Conservation (phyloP, 92 coral and sea anemone species). For the Parazoanthus atlanticus region DNA sequence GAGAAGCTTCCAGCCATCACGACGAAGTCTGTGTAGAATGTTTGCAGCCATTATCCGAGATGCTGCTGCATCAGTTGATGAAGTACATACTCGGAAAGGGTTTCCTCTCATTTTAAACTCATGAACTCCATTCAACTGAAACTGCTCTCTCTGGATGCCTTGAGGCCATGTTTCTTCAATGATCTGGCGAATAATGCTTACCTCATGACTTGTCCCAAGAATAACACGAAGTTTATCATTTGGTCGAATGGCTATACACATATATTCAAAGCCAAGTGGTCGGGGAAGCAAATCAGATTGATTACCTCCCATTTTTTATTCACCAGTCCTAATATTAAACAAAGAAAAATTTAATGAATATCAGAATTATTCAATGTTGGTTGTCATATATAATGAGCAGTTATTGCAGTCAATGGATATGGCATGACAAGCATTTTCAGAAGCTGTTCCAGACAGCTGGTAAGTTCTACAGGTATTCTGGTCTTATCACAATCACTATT, state of each 20-base stretch:
- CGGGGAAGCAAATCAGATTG: conserved; percentile 48
- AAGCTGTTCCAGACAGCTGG: no score
- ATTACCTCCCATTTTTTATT: conserved; percentile 38
- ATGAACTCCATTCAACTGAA: conserved; percentile 47
- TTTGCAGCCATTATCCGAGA: conserved; percentile 52
- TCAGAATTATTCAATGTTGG: no score
- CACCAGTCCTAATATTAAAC: no score
- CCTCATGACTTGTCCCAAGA: conserved; percentile 46
- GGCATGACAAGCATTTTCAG: no score
- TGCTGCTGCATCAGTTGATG: conserved; percentile 21
- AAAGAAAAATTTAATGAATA: no score
- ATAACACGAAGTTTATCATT: conserved; percentile 50
- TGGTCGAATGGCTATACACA: conserved; percentile 52
- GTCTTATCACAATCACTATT: no score
- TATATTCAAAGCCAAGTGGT: conserved; percentile 56
- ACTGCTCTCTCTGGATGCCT: conserved; percentile 58
- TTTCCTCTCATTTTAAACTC: conserved; percentile 55
- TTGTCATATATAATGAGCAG: no score
- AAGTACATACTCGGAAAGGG: conserved; percentile 21
- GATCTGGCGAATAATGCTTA: conserved; percentile 55
- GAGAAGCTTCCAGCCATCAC: conserved; percentile 60
- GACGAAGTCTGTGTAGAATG: conserved; percentile 57
- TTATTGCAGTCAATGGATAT: no score
- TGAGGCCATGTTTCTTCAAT: conserved; percentile 52
- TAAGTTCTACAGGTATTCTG: no score